Evolutionary conservation across 2,113 vertebrate genomes (phyloP).

Genomic region (Hemichromis elongatus): DNA sequence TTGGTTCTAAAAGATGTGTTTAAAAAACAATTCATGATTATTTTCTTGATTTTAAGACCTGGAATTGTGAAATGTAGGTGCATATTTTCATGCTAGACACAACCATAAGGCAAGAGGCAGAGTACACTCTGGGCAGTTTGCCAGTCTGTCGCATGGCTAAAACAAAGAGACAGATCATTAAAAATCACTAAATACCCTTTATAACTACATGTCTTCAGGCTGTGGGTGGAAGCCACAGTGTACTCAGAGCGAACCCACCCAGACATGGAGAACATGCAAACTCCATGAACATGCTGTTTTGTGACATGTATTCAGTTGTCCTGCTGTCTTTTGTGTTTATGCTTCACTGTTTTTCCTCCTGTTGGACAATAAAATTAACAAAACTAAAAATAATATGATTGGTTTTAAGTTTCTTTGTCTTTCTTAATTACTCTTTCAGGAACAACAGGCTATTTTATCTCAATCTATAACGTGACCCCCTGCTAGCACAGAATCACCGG

Average conservation of each 20-base stretch:
- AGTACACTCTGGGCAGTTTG: background rate
- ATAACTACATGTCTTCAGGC: accelerated
- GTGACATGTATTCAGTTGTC: background rate
- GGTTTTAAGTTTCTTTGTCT: background rate
- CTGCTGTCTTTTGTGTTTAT: background rate
- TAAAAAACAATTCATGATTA: background rate
- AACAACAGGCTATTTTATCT: background rate
- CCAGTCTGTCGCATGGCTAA: background rate
- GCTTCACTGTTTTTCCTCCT: background rate
- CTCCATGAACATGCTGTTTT: background rate
- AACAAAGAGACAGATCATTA: background rate
- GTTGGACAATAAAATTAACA: background rate
- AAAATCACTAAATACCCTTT: background rate
- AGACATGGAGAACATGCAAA: no score
- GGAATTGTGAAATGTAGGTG: background rate
- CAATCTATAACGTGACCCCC: background rate
- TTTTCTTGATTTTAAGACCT: background rate
- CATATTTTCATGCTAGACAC: background rate
- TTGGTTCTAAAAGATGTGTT: background rate
- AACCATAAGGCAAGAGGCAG: background rate
- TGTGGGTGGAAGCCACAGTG: no score
- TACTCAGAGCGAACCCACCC: no score
- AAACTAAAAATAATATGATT: background rate
- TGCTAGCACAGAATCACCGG: background rate
- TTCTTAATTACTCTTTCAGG: background rate